phyloP scores from a whole-genome alignment of 1,140 invertebrate species.

The Brachionus rubens region DNA sequence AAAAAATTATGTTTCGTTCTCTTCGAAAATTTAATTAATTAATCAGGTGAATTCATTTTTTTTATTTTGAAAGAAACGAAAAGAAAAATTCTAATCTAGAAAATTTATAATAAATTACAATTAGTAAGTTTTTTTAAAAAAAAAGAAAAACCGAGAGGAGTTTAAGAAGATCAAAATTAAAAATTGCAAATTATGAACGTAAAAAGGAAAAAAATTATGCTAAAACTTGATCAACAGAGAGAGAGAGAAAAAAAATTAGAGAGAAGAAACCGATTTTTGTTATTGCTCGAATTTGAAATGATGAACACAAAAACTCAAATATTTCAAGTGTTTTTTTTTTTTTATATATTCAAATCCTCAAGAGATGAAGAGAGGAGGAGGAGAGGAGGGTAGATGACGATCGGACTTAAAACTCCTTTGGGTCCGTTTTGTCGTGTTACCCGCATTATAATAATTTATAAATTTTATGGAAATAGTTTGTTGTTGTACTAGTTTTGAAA shows the following conservation, averaged over 20 bases:
- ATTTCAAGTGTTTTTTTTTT: too few relatives aligned
- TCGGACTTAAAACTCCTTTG: background rate
- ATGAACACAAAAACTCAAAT: slow-evolving; percentile 18
- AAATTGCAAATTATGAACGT: slow-evolving; percentile 41
- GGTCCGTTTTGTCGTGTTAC: background rate
- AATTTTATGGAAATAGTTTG: too few relatives aligned
- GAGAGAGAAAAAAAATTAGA: background rate
- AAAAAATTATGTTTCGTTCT: background rate
- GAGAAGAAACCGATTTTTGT: slow-evolving; percentile 26
- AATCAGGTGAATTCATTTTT: slow-evolving; percentile 44
- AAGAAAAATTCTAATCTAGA: background rate
- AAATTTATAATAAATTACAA: slow-evolving; percentile 42
- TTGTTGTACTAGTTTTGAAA: too few relatives aligned
- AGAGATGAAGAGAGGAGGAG: background rate
- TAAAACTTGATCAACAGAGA: slow-evolving; percentile 35
- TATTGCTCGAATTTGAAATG: too few relatives aligned
- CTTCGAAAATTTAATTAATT: background rate
- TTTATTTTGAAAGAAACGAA: background rate
- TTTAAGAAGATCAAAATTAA: slow-evolving; percentile 30
- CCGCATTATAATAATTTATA: slow-evolving; percentile 38
- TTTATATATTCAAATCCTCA: background rate
- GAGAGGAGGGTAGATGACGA: background rate
- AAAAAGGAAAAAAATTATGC: slow-evolving; percentile 41
- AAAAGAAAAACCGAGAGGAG: background rate
- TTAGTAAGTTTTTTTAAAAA: slow-evolving; percentile 22